Evolutionary conservation across 53 echinoderm and acorn worm genomes (phyloP).

Genomic region (Patiria pectinifera): DNA sequence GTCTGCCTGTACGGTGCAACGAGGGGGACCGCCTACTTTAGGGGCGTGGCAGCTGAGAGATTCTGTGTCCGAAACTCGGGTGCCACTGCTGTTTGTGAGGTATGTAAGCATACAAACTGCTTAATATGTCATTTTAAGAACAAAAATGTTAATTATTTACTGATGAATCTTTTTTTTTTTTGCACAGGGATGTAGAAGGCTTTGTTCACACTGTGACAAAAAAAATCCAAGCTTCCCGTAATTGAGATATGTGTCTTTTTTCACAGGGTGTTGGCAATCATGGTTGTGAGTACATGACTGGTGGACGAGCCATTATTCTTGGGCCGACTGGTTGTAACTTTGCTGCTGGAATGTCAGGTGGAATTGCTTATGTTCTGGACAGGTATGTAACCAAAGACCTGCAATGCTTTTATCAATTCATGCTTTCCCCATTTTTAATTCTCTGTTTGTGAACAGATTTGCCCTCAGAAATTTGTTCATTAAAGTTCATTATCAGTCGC

Average conservation of each 20-base stretch:
- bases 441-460: no score
- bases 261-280: constrained; percentile 93
- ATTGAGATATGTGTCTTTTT: no score
- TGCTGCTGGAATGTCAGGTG: constrained; percentile 99
- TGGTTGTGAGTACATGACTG: constrained; percentile 99
- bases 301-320: constrained; percentile 87
- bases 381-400: no score
- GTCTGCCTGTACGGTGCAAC: constrained; percentile 98
- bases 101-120: neutral
- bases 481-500: no score
- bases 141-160: neutral
- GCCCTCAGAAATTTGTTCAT: no score
- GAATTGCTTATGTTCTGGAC: constrained; percentile 92
- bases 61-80: constrained; percentile 99
- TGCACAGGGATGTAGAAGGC: no score
- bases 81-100: constrained; percentile 89
- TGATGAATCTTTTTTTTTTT: no score
- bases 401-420: no score
- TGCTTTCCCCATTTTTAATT: neutral
- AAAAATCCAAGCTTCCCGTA: no score
- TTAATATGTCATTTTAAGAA: neutral
- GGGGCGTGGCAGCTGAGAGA: constrained; percentile 90
- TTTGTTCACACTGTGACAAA: no score
- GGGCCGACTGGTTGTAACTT: constrained; percentile 97
- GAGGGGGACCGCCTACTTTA: constrained; percentile 89